phyloP scores from a whole-genome alignment of 2,797 vertebrate species.

The Halcyon chelicuti region DNA sequence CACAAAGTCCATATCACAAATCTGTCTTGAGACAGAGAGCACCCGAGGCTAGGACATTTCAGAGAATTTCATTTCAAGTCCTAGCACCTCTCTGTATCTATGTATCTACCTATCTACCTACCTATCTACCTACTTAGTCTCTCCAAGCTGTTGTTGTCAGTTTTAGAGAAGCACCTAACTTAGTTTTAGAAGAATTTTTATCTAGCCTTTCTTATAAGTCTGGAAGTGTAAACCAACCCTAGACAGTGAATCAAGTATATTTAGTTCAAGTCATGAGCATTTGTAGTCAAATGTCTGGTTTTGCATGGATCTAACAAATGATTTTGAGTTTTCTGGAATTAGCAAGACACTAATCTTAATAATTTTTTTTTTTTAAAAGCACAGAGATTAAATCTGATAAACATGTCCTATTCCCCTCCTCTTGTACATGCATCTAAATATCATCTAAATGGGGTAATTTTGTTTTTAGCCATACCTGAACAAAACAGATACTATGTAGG shows the following conservation, averaged over 20 bases:
- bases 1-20: background rate
- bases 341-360: background rate
- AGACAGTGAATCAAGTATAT: background rate
- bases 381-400: background rate
- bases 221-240: background rate
- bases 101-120: background rate
- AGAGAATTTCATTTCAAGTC: background rate
- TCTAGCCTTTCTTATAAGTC: background rate
- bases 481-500: background rate
- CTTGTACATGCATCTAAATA: background rate
- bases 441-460: background rate
- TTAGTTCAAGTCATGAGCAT: background rate
- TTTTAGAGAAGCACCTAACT: background rate
- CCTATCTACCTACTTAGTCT: background rate
- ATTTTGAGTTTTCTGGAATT: background rate
- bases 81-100: background rate
- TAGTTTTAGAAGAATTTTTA: background rate
- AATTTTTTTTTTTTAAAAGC: background rate
- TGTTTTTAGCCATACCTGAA: background rate
- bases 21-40: background rate
- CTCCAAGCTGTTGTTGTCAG: background rate
- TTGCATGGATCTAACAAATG: background rate
- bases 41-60: background rate
- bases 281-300: background rate
- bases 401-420: accelerated